Conservation (phyloP, 1,140 invertebrate genomes). For the Pseudobourletiella spinata region DNA sequence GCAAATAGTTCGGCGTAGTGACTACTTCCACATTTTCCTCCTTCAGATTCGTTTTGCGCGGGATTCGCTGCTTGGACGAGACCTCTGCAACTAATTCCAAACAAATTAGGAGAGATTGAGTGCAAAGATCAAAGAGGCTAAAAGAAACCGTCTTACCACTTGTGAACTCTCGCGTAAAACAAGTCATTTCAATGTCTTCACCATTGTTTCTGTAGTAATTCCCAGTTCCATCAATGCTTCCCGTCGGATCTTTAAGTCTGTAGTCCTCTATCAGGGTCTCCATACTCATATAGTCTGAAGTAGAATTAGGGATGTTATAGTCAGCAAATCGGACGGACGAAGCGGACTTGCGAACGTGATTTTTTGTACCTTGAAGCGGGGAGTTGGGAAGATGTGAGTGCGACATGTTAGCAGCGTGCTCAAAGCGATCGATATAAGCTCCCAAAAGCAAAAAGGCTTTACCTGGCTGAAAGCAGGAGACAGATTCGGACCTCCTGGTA, state of each 20-base stretch:
- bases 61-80: not conserved
- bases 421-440: too few relatives aligned
- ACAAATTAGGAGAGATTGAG: too few relatives aligned
- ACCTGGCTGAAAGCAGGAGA: slow-evolving; percentile 4
- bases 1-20: slow-evolving; percentile 30
- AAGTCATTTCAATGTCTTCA: slow-evolving; percentile 8
- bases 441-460: too few relatives aligned
- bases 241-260: not conserved
- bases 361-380: not conserved
- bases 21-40: slow-evolving; percentile 9
- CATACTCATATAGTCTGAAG: slow-evolving; percentile 66
- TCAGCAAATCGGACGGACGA: slow-evolving; percentile 47
- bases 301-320: slow-evolving; percentile 45
- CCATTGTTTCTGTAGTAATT: not conserved
- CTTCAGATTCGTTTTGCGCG: not conserved
- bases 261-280: slow-evolving; percentile 45
- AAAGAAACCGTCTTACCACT: too few relatives aligned
- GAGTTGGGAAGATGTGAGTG: not conserved
- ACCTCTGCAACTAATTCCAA: too few relatives aligned
- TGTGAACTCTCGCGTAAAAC: too few relatives aligned
- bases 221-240: not conserved
- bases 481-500: not conserved
- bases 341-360: slow-evolving; percentile 14
- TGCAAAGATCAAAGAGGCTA: too few relatives aligned
- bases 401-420: not conserved